phyloP scores from a whole-genome alignment of 2,113 vertebrate species.

The Holacanthus passer region DNA sequence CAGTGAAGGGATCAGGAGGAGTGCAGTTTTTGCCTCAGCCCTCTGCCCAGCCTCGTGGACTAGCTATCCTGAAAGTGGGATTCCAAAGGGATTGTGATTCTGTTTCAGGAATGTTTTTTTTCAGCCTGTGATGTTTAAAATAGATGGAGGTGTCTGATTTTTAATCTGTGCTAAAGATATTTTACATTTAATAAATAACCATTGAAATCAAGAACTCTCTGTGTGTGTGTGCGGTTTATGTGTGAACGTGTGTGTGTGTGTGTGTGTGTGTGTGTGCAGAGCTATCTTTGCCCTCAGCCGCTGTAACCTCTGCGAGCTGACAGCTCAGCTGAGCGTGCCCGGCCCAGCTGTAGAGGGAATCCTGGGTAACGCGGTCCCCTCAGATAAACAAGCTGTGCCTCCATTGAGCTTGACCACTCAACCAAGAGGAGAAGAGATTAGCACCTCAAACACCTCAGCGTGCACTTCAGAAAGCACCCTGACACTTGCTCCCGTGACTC shows the following conservation, averaged over 20 bases:
- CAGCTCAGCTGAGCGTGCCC: conserved; percentile 88
- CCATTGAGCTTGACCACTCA: conserved; percentile 90
- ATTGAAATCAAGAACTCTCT: conserved; percentile 79
- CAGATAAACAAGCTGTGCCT: conserved; percentile 90
- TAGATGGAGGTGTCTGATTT: conserved; percentile 89
- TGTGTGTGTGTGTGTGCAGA: neutral
- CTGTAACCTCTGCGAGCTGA: conserved; percentile 84
- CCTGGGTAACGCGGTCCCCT: conserved; percentile 86
- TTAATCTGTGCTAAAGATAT: conserved; percentile 91
- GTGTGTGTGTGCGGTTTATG: conserved; percentile 36
- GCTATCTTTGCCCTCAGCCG: conserved; percentile 71
- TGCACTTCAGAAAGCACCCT: conserved; percentile 78
- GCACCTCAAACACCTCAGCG: conserved; percentile 85
- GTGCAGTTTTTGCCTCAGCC: conserved; percentile 83
- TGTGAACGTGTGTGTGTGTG: neutral
- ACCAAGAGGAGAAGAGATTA: conserved; percentile 90
- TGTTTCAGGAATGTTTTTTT: conserved; percentile 84
- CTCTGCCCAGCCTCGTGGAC: conserved; percentile 78
- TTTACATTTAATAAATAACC: conserved; percentile 92
- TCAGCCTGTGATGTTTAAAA: conserved; percentile 85
- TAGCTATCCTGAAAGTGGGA: conserved; percentile 74
- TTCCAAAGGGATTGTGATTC: conserved; percentile 81
- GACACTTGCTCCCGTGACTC: conserved; percentile 48
- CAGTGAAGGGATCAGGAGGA: conserved; percentile 50
- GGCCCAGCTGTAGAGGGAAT: conserved; percentile 85